A percentile compares a stretch with the other conserved stretches of the same genome.
Conservation (phyloP, 2,113 vertebrate species). For the Pseudorhombus dupliciocellatus region DNA sequence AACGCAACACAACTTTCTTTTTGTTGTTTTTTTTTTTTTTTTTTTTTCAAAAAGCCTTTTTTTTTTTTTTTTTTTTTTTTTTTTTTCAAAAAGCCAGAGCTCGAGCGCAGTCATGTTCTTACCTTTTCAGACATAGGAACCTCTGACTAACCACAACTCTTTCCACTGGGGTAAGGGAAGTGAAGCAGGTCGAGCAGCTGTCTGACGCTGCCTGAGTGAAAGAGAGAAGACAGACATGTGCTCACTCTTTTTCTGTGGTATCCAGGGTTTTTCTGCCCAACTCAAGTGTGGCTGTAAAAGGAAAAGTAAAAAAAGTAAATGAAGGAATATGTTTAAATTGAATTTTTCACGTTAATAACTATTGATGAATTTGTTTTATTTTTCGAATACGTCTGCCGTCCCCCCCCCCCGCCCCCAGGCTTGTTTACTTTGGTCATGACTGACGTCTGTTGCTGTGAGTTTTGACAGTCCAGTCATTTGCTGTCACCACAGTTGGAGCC, state of each 20-base stretch:
- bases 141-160: conserved; percentile 81
- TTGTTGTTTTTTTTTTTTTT: not conserved
- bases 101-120: conserved; percentile 56
- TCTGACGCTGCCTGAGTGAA: conserved; percentile 10
- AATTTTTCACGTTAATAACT: too few species aligned
- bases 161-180: conserved; percentile 79
- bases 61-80: not conserved
- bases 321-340: too few species aligned
- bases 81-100: conserved; percentile 5
- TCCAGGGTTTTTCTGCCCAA: not conserved
- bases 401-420: too few species aligned
- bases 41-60: not conserved
- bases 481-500: not conserved
- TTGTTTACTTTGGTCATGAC: too few species aligned
- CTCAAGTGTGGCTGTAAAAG: not conserved
- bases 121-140: conserved; percentile 75
- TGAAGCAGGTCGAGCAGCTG: conserved; percentile 31
- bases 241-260: not conserved
- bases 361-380: too few species aligned
- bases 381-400: too few species aligned
- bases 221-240: not conserved
- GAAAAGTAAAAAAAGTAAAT: not conserved
- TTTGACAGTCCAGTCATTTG: not conserved
- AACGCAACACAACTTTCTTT: not conserved
- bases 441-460: too few species aligned